These are phyloP conservation scores for Atethmia centrago DNA, from an alignment of 2,888 invertebrate genomes.

Conservation along the genomic window DNA sequence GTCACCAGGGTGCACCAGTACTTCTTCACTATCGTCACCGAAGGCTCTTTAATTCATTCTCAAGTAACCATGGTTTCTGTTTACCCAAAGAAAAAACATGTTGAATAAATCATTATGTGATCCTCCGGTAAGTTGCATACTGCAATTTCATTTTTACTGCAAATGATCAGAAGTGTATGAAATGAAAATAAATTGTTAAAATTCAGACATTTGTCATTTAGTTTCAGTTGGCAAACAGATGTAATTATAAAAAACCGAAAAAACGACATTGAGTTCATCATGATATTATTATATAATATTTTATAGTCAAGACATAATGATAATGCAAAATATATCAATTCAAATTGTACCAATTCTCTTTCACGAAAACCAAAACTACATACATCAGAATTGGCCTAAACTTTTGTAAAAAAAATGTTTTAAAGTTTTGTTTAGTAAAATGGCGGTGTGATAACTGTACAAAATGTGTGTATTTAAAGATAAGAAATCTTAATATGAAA, in stretches of 20 bases:
- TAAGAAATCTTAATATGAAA: conserved; percentile 26
- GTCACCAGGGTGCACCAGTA: background rate
- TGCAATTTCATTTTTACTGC: background rate
- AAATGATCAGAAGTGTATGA: background rate
- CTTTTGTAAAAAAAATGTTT: conserved; percentile 37
- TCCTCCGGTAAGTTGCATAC: background rate
- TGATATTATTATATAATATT: background rate
- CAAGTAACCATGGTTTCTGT: background rate
- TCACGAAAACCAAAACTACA: conserved; percentile 19
- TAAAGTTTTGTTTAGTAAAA: conserved; percentile 28
- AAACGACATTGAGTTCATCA: background rate
- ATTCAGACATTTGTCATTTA: no score
- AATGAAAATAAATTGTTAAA: background rate
- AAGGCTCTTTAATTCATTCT: background rate
- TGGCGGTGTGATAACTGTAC: conserved; percentile 55
- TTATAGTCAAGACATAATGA: background rate
- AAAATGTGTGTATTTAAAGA: conserved; percentile 16
- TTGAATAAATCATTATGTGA: background rate
- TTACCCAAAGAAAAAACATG: background rate
- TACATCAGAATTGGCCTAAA: conserved; percentile 59
- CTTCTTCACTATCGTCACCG: background rate
- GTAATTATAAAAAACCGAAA: no score
- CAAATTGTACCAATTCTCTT: conserved; percentile 21
- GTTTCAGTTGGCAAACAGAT: no score
- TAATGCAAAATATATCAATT: conserved; percentile 34